Conservation (phyloP, 2,888 invertebrate genomes). For the Eristalis tenax region DNA sequence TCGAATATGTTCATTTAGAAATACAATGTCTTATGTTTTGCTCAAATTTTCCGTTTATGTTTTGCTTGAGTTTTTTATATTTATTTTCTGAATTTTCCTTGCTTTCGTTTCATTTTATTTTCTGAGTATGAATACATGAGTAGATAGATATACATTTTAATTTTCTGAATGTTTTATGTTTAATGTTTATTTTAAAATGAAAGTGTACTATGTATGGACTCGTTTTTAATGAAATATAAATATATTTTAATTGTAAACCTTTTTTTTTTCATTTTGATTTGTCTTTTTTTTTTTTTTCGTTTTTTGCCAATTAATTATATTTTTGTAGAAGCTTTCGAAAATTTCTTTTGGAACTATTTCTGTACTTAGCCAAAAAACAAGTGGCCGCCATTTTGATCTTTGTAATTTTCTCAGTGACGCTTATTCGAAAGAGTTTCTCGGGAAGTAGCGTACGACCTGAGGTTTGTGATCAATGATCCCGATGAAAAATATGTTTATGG, state of each 20-base stretch:
- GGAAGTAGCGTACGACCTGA: no score
- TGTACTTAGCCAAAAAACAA: slow-evolving; percentile 56
- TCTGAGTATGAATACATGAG: slow-evolving; percentile 38
- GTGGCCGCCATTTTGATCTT: no score
- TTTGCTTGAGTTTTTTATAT: slow-evolving; percentile 23
- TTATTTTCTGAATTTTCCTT: slow-evolving; percentile 54
- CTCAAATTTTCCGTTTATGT: slow-evolving; percentile 38
- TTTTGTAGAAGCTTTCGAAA: slow-evolving; percentile 69
- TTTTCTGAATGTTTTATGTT: slow-evolving; percentile 52
- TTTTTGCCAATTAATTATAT: slow-evolving; percentile 14
- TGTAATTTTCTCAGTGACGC: no score
- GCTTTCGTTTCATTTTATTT: slow-evolving; percentile 18
- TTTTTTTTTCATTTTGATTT: slow-evolving; percentile 55
- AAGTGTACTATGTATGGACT: slow-evolving; percentile 68
- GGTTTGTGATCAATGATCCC: no score
- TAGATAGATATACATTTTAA: slow-evolving; percentile 31
- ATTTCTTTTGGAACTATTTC: slow-evolving; percentile 75
- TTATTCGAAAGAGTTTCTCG: no score
- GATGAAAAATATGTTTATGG: no score
- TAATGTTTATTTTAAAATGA: slow-evolving; percentile 29
- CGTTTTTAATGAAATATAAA: slow-evolving; percentile 65
- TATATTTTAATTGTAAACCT: slow-evolving; percentile 64
- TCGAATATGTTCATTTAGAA: slow-evolving; percentile 39
- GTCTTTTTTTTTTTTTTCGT: slow-evolving; percentile 67
- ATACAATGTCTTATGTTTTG: slow-evolving; percentile 35